phyloP scores from a whole-genome alignment of 2,113 vertebrate species.

The Crotalus horridus region DNA sequence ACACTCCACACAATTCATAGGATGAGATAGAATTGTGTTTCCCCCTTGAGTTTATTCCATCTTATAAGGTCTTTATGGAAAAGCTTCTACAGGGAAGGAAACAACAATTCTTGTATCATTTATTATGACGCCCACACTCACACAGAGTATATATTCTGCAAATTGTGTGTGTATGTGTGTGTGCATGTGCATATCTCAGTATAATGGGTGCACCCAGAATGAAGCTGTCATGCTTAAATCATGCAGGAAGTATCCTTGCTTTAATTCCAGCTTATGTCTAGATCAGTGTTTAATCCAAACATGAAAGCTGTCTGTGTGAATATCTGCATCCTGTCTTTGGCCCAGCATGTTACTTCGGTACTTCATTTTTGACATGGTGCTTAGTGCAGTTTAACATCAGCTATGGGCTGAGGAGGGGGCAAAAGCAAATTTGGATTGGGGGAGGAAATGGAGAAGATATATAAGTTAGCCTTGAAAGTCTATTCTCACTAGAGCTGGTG shows the following conservation, averaged over 20 bases:
- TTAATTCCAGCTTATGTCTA: slow-evolving; percentile 49
- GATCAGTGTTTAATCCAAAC: slow-evolving; percentile 51
- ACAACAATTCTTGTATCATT: neutral
- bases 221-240: slow-evolving; percentile 31
- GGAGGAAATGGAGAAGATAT: slow-evolving; percentile 36
- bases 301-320: slow-evolving; percentile 21
- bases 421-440: slow-evolving; percentile 44
- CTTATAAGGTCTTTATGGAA: neutral
- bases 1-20: neutral
- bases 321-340: slow-evolving; percentile 56
- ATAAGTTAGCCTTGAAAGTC: neutral
- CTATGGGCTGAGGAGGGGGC: slow-evolving; percentile 47
- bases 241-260: slow-evolving; percentile 33
- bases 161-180: neutral
- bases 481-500: neutral
- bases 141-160: neutral
- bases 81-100: neutral
- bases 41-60: neutral
- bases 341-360: neutral
- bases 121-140: neutral
- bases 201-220: neutral
- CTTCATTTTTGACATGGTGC: slow-evolving; percentile 41
- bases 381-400: slow-evolving; percentile 53
- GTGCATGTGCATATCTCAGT: neutral
- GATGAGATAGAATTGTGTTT: neutral